Evolutionary conservation across 2,113 vertebrate species (phyloP).

Genomic region (Protomyctophum bolini): DNA sequence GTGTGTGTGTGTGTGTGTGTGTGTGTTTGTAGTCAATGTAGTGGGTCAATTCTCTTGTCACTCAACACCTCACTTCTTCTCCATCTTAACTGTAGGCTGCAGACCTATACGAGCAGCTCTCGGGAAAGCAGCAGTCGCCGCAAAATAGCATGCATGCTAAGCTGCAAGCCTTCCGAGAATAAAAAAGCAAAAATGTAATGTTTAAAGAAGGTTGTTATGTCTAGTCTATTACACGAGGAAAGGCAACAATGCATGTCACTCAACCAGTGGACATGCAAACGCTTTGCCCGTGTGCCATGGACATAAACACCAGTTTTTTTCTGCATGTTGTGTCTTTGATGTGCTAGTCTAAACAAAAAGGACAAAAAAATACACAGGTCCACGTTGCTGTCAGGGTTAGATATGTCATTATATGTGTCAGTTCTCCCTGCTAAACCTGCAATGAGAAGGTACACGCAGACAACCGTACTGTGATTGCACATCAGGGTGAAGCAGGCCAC

Average conservation of each 20-base stretch:
- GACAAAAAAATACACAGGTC: conserved; percentile 53
- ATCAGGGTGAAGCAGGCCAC: conserved; percentile 51
- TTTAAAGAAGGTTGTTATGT: conserved; percentile 39
- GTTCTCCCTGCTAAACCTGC: conserved; percentile 43
- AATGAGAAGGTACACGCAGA: conserved; percentile 64
- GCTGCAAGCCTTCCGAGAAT: neutral
- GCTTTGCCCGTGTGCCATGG: conserved; percentile 52
- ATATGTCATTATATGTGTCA: conserved; percentile 53
- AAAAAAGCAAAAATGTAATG: conserved; percentile 25
- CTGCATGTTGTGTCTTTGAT: conserved; percentile 69
- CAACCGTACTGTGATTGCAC: conserved; percentile 64
- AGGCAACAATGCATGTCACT: conserved; percentile 43
- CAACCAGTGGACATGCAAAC: conserved; percentile 51
- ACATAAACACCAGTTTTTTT: conserved; percentile 61
- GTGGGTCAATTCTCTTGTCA: too few relatives aligned
- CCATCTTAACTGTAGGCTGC: too few relatives aligned
- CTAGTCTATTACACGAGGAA: conserved; percentile 28
- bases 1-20: too few relatives aligned
- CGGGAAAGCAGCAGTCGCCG: too few relatives aligned
- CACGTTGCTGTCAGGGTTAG: conserved; percentile 38
- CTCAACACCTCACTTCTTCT: too few relatives aligned
- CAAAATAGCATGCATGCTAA: too few relatives aligned
- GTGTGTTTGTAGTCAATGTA: too few relatives aligned
- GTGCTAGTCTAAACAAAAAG: conserved; percentile 72
- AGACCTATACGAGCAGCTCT: too few relatives aligned